phyloP scores from a whole-genome alignment of 2,113 vertebrate species.

The Sinosuthora webbiana region DNA sequence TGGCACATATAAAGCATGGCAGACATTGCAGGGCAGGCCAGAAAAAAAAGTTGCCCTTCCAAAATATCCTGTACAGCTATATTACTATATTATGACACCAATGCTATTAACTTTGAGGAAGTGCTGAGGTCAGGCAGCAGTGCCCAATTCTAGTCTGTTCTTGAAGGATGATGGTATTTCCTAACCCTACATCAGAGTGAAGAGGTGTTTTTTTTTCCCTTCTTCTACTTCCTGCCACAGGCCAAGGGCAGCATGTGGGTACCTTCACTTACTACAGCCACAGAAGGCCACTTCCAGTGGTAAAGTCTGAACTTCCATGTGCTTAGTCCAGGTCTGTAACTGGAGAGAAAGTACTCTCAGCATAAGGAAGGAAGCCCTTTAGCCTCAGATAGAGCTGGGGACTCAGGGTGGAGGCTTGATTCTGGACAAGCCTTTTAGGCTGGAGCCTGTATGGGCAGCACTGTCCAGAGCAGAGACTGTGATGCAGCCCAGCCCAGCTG shows the following conservation, averaged over 20 bases:
- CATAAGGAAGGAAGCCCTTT: neutral
- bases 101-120: neutral
- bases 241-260: neutral
- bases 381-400: neutral
- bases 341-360: neutral
- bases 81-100: neutral
- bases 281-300: neutral
- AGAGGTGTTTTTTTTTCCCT: neutral
- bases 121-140: neutral
- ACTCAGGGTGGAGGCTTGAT: fast-evolving
- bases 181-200: neutral
- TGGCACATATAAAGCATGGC: neutral
- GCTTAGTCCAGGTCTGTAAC: neutral
- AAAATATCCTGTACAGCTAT: neutral
- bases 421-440: neutral
- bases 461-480: too few relatives aligned
- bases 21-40: neutral
- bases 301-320: neutral
- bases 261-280: neutral
- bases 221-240: neutral
- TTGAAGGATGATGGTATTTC: neutral
- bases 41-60: neutral
- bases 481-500: neutral
- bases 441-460: neutral
- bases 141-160: neutral